Base-by-base conservation (phyloP, 2,888 invertebrate genomes). In the Chesias legatella region DNA sequence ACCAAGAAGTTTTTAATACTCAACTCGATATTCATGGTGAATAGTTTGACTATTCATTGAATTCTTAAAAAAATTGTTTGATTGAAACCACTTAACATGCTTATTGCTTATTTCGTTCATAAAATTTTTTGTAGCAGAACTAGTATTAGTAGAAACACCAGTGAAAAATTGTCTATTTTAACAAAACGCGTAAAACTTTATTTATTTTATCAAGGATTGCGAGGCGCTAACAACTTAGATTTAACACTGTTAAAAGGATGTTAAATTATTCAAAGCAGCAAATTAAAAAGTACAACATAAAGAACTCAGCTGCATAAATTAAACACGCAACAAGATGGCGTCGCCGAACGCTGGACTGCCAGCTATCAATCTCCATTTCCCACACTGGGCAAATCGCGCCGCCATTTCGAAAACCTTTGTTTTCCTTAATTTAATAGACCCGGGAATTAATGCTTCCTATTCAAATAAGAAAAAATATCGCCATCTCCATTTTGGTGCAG, bases 301-400 rank as follows among this genome's bases (percentile, higher is more conserved):
- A 36, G 9, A 33, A 40, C 32, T 29, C 36, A 26, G 68, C 70
- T 72, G 69, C 73, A 79, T 80, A 75, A 79, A 79, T 80, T 82
- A 74, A 75, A 64, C 64, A 60, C 66, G 67, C 65, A 73, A 77
- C 73, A 78, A 84, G 79, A 81, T 78, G 79, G 66, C 63, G 59
- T 61, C 66, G 65, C 68, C 70, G 46, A 41, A 40, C 25, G 39
- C 43, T 67, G 73, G 77, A 79, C 75, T 79, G 67, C 79, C 74
- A 74, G 73, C 73, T 71, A 85, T 86, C 82, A 84, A 82, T 86
- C 81, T 88, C 83, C 78, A 84, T 85, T 85, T 77, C 71, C 79
- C 73, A 70, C 78, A 76, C 73, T 75, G 76, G 75, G 74, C 76
- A 79, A 81, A 82, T 82, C 79, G 76, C 74, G 65, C 68, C 71